Conservation (phyloP, 2,797 vertebrate species). For the Salarias fasciatus region DNA sequence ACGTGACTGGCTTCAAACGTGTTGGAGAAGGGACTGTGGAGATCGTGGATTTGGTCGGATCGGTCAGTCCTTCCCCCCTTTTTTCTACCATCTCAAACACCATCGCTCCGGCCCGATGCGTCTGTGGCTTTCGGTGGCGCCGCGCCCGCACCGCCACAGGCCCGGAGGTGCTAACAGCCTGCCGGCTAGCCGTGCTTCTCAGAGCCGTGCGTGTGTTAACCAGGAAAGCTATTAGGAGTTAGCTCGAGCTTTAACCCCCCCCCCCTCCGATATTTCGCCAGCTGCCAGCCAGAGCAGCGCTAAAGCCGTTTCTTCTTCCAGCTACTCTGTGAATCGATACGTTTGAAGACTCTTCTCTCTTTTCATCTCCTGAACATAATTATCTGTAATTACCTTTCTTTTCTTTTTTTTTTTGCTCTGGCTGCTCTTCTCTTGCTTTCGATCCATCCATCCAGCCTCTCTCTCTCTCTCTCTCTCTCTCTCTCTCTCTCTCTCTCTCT, state of each 20-base stretch:
- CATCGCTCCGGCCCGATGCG: slow-evolving; percentile 33
- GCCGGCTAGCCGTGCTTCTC: slow-evolving; percentile 47
- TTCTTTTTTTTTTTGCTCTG: slow-evolving; percentile 47
- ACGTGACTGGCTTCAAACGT: slow-evolving; percentile 27
- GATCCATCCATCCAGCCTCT: slow-evolving; percentile 37
- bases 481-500: slow-evolving; percentile 8
- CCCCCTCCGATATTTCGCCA: slow-evolving; percentile 5
- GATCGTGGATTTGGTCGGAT: slow-evolving; percentile 11
- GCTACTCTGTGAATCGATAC: slow-evolving; percentile 68
- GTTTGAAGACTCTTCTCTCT: slow-evolving; percentile 51
- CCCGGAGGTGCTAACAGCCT: slow-evolving; percentile 59
- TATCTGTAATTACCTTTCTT: slow-evolving; percentile 51
- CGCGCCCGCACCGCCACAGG: slow-evolving; percentile 28
- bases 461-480: background rate
- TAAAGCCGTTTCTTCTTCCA: slow-evolving; percentile 50
- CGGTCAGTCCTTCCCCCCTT: slow-evolving; percentile 13
- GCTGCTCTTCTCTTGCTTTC: slow-evolving; percentile 45
- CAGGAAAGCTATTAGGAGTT: slow-evolving; percentile 57
- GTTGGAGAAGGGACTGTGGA: slow-evolving; percentile 16
- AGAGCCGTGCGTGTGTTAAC: slow-evolving; percentile 45
- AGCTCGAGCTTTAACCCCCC: slow-evolving; percentile 47
- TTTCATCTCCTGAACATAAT: slow-evolving; percentile 38
- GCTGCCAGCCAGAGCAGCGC: slow-evolving; percentile 48
- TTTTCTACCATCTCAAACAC: slow-evolving; percentile 47
- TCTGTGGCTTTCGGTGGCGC: slow-evolving; percentile 41